Evolutionary conservation across 2,113 vertebrate genomes (phyloP), one percentile per base, ranked within the genome.

Genomic region (Dinomys branickii): DNA sequence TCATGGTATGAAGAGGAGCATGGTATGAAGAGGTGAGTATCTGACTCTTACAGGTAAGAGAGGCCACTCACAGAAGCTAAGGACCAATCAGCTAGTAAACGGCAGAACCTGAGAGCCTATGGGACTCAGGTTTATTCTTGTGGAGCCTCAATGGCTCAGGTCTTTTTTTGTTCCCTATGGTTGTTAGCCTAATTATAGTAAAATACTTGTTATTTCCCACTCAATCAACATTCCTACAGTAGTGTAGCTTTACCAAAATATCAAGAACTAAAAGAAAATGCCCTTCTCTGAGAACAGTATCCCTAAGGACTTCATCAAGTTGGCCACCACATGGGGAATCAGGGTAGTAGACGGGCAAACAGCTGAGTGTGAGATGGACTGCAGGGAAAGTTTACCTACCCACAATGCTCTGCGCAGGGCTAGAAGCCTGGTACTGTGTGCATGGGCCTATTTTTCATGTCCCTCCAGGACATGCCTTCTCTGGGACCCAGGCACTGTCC

Each of bases 221-320:
- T 59, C 17, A 38, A 35, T 44, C 13, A 78, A 80, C 10, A 97
- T 90, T 69, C 90, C 61, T 47, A 73, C 13, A 96, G 26, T 24
- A 96, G 54, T 24, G 85, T 10, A 85, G 28, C 33, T 88, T 90
- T 96, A 92, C 56, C 2, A 90, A 71, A 88, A 94, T 67, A 78
- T 58, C 10, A 82, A 83, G 54, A 91, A 58, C 3, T 73, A 89
- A 93, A 93, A 93, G 44, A 65, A 73, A 58, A 30, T 58, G 11
- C 63, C 89, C 81, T 83, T 50, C 65, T 85, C 89, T 30, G 20
- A 67, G 24, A 50, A 88, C 19, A 33, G 5, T 20, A 50, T 47
- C 38, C 6, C 10, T 41, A 67, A 82, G 65, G 56, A 75, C 81
- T 91, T 97, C 56, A 89, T 54, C 54, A 69, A 47, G 50, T 52